Percentiles rank a stretch among this genome's conserved stretches.
These are phyloP conservation scores for Drosophila falleni DNA, from an alignment of 2,888 invertebrate genomes.

Conservation along the genomic window DNA sequence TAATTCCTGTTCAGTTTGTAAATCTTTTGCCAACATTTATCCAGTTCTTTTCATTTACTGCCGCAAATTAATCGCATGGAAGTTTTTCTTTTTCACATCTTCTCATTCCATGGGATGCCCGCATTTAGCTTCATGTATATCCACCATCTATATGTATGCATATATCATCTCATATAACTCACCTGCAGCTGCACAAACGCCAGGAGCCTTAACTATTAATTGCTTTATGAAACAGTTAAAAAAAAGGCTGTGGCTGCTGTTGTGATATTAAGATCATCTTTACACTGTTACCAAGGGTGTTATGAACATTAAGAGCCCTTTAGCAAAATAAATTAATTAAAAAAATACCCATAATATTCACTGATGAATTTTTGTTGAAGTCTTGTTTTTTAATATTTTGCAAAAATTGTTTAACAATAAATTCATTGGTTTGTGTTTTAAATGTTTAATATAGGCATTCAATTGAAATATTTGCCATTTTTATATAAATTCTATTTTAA, in stretches of 20 bases:
- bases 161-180: constrained; percentile 55
- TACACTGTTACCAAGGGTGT: constrained; percentile 23
- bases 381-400: background rate
- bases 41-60: constrained; percentile 30
- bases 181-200: constrained; percentile 61
- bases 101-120: constrained; percentile 27
- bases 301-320: background rate
- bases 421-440: too few species aligned
- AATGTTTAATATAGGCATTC: too few species aligned
- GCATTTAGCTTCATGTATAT: constrained; percentile 53
- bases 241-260: constrained; percentile 41
- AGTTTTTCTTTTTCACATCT: constrained; percentile 18
- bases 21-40: constrained; percentile 37
- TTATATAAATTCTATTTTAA: too few species aligned
- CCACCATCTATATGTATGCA: constrained; percentile 52
- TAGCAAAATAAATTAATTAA: too few species aligned
- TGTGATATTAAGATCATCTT: constrained; percentile 40
- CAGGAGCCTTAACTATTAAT: constrained; percentile 62
- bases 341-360: background rate
- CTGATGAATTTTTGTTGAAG: background rate
- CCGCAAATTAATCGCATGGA: constrained; percentile 44
- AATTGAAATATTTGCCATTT: too few species aligned
- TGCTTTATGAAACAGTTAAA: constrained; percentile 51
- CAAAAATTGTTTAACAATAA: too few species aligned
- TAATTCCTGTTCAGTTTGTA: constrained; percentile 12